Evolutionary conservation across 2,113 vertebrate genomes (phyloP), one percentile per base, ranked within the genome.

Genomic region (Rhineura floridana): DNA sequence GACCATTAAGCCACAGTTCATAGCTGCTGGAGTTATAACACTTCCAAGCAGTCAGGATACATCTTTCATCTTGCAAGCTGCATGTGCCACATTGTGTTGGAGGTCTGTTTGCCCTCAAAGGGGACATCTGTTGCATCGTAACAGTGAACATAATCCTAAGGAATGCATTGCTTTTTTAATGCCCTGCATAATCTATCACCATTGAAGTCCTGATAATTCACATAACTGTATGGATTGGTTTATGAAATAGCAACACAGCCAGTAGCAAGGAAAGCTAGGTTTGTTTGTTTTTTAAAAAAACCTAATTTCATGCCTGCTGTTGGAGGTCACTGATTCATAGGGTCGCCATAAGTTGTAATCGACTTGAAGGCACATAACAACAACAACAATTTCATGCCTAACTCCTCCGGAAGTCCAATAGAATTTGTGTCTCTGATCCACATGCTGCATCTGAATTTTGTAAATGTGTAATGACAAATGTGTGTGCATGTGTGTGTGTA

Each of bases 1-100:
- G 11, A 88, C 79, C 59, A 87, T 91, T 92, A 86, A 30, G 88
- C 89, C 78, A 15, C 36, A 19, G 90, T 87, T 88, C 89, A 90
- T 90, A 73, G 15, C 77, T 85, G 19, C 52, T 75, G 39, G 82
- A 92, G 55, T 84, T 88, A 36, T 9, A 91, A 73, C 21, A 83
- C 55, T 72, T 67, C 6, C 12, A 86, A 84, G 28, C 42, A 89
- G 21, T 30, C 52, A 85, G 84, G 91, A 94, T 63, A 89, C 65
- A 83, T 75, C 1, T n/a, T 89, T 91, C 88, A 81, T 76, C 63
- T 90, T 90, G 28, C 52, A 62, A 23, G 30, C 80, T 59, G 5
- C 0, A 0, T 15, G 28, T 72, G 46, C 55, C 78, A 91, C n/a
- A 17, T 63, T 46, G 70, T 0, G 0, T 85, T 86, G 86, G 44